phyloP scores from a whole-genome alignment of 2,888 invertebrate genomes.

The Callinectes sapidus region DNA sequence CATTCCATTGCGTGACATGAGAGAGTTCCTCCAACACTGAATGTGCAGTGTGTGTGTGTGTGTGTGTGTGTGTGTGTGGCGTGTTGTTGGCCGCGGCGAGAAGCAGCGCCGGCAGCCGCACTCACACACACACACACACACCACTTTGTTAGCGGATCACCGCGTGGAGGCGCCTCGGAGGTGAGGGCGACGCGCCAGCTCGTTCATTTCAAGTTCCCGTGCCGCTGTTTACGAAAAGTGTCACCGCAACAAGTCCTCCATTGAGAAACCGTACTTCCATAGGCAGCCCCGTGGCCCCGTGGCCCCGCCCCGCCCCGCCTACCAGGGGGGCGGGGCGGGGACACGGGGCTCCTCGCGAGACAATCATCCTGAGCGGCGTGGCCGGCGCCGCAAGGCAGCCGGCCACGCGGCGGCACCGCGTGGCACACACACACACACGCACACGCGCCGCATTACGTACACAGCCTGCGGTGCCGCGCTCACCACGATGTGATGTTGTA shows the following conservation, averaged over 20 bases:
- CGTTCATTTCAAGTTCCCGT: not conserved
- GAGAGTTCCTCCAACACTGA: no score
- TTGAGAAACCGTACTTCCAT: not conserved
- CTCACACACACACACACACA: not conserved
- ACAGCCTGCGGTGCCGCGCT: not conserved
- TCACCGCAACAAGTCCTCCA: not conserved
- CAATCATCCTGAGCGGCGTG: not conserved
- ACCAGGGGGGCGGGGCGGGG: not conserved
- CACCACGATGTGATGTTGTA: not conserved
- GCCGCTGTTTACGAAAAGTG: conserved; percentile 8
- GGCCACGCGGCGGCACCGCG: not conserved
- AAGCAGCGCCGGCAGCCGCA: no score
- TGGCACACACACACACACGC: not conserved
- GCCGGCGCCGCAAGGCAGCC: not conserved
- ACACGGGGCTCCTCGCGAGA: not conserved
- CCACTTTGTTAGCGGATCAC: no score
- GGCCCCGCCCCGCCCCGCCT: not conserved
- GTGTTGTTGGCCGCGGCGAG: no score
- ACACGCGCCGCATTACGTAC: not conserved
- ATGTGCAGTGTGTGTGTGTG: no score
- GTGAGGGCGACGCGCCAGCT: not conserved
- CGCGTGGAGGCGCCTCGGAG: not conserved
- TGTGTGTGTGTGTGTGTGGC: no score
- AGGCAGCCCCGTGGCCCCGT: not conserved
- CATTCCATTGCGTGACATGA: no score